phyloP scores from a whole-genome alignment of 1,140 invertebrate genomes.

The Dysdera silvatica region DNA sequence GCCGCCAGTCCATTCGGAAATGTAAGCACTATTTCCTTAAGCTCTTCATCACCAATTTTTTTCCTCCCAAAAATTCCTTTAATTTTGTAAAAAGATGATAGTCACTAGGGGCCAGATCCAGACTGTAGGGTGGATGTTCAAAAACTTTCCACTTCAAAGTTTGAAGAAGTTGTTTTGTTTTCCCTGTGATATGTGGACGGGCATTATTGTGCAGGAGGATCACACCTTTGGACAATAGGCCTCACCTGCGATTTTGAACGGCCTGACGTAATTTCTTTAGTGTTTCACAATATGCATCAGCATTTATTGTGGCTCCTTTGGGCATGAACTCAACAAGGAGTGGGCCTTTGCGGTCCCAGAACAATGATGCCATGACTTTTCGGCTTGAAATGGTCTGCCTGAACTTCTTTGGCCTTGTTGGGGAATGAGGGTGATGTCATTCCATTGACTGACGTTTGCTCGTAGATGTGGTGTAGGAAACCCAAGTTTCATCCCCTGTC shows the following conservation, averaged over 20 bases:
- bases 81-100: slow-evolving; percentile 14
- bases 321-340: not conserved
- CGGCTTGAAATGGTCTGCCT: too few relatives aligned
- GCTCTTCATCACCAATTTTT: too few relatives aligned
- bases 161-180: not conserved
- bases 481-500: too few relatives aligned
- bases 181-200: not conserved
- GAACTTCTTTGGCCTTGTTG: too few relatives aligned
- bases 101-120: not conserved
- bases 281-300: not conserved
- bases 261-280: not conserved
- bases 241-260: not conserved
- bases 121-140: not conserved
- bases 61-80: too few relatives aligned
- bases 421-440: too few relatives aligned
- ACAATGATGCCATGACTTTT: too few relatives aligned
- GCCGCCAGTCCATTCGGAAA: too few relatives aligned
- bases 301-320: not conserved
- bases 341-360: not conserved
- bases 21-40: too few relatives aligned
- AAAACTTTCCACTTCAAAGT: not conserved
- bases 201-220: not conserved
- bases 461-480: too few relatives aligned
- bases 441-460: too few relatives aligned
- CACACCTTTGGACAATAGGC: not conserved